phyloP scores from a whole-genome alignment of 2,113 vertebrate species.

The Eleginops maclovinus region DNA sequence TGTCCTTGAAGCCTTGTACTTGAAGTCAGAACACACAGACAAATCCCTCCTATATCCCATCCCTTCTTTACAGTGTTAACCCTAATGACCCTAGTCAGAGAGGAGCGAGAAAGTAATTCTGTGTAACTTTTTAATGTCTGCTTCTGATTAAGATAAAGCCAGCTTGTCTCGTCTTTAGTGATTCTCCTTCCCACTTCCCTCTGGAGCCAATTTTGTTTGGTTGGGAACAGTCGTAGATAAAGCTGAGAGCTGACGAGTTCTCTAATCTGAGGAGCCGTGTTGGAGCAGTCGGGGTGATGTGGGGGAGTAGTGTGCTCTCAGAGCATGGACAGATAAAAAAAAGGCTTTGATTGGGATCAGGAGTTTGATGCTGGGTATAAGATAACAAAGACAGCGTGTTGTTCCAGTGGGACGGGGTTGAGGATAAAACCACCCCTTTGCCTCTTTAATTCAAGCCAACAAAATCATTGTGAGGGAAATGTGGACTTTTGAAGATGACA shows the following conservation, averaged over 20 bases:
- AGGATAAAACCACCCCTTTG: conserved; percentile 40
- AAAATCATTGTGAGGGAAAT: conserved; percentile 23
- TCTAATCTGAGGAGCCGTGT: conserved; percentile 77
- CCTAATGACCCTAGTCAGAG: conserved; percentile 65
- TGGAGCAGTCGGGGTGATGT: conserved; percentile 66
- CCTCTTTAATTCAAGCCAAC: conserved; percentile 31
- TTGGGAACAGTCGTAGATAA: conserved; percentile 75
- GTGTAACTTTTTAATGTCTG: conserved; percentile 78
- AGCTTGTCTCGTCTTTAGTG: conserved; percentile 53
- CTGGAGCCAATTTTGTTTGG: conserved; percentile 76
- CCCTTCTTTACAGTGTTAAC: conserved; percentile 62
- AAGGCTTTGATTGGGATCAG: conserved; percentile 74
- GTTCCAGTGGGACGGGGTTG: conserved; percentile 53
- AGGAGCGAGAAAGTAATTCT: conserved; percentile 61
- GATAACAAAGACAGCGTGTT: conserved; percentile 74
- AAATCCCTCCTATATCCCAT: conserved; percentile 54
- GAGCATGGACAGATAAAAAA: conserved; percentile 68
- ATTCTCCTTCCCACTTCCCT: conserved; percentile 64
- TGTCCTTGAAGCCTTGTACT: conserved; percentile 70
- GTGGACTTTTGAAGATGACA: background rate
- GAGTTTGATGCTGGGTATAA: conserved; percentile 72
- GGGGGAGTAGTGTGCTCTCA: conserved; percentile 67
- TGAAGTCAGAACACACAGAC: conserved; percentile 51
- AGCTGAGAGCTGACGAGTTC: conserved; percentile 63
- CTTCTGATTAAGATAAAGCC: conserved; percentile 79